Evolutionary conservation across 2,113 vertebrate species (phyloP).

Genomic region (Alligator sinensis): DNA sequence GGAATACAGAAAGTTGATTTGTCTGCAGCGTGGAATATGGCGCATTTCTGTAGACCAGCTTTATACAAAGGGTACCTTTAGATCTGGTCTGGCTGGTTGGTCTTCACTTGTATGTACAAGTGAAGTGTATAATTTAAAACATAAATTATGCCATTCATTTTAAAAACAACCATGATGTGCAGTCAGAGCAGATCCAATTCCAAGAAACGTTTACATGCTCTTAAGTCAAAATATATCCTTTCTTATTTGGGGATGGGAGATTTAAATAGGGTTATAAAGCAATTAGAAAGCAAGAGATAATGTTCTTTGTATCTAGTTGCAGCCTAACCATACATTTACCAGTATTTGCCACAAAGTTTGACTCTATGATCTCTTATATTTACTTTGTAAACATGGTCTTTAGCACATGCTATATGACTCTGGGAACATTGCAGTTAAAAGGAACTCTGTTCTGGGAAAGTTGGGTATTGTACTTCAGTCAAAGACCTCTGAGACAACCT

Average conservation of each 20-base stretch:
- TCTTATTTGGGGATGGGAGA: not conserved
- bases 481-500: not conserved
- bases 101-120: not conserved
- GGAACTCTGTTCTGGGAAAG: not conserved
- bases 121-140: not conserved
- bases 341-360: not conserved
- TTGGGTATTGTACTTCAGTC: not conserved
- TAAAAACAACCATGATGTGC: not conserved
- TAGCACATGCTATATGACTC: not conserved
- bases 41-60: not conserved
- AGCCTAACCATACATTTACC: not conserved
- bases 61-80: not conserved
- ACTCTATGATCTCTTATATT: not conserved
- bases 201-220: not conserved
- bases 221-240: not conserved
- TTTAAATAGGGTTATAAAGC: not conserved
- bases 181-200: not conserved
- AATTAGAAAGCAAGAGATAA: not conserved
- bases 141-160: not conserved
- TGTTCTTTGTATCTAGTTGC: not conserved
- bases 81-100: not conserved
- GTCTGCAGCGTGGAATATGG: not conserved
- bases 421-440: conserved; percentile 8
- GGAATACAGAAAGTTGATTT: not conserved
- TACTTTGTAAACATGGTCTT: not conserved